Base-by-base conservation (phyloP, 2,888 invertebrate species). In the Temnothorax rugatulus region DNA sequence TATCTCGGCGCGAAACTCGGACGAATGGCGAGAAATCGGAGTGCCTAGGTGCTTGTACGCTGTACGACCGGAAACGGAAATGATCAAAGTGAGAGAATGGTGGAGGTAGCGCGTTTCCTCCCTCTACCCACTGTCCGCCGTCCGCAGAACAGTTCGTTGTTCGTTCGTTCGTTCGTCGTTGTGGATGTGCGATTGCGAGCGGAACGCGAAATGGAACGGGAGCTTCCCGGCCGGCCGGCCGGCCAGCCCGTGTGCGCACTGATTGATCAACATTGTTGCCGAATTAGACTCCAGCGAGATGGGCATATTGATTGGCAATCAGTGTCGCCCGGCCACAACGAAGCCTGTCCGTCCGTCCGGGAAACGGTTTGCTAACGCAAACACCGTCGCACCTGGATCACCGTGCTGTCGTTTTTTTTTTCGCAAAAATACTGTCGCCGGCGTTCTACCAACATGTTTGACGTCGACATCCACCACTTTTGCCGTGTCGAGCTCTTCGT, bases 261-360 rank as follows among this genome's bases (percentile, higher is more conserved):
- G 94, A 94, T 94, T 94, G 94, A 94, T 94, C 94, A 94, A 94
- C 94, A 94, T 93, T 93, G 94, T 93, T 92, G 93, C 92, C 92
- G 93, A 94, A 94, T 94, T 94, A 94, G 94, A 94, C 92, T 93
- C 91, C 91, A 91, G 93, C 93, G 93, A 94, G 93, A 94, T 94
- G 94, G 93, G 93, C 94, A 94, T 94, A 94, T 94, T 94, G 94
- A 94, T 94, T 94, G 94, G 93, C 94, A 94, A 94, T 94, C 94
- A 94, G 93, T 93, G 94, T 92, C 92, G 92, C 91, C 91, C 92
- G 90, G 90, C 90, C 91, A 88, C 92, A 91, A 92, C 92, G 92
- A 92, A 93, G 92, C 91, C 91, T 86, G 91, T 91, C 91, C 89
- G 89, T 85, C 86, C 90, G 89, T 86, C 86, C 90, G 92, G 89